phyloP scores from a whole-genome alignment of 2,888 invertebrate species.

The Eupithecia vulgata region DNA sequence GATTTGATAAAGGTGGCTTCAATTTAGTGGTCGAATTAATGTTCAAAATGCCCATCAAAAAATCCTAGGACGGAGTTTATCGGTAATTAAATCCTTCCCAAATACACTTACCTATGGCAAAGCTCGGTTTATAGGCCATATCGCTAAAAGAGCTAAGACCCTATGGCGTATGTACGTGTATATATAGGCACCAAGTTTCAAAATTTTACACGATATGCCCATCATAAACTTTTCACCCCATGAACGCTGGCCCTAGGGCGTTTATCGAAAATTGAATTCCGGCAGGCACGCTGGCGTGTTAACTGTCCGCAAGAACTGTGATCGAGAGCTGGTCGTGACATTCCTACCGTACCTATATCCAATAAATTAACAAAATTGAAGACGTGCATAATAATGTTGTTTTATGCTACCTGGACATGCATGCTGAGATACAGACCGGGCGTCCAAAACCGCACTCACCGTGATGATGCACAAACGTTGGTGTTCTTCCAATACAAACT shows the following conservation, averaged over 20 bases:
- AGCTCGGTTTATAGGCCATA: neutral
- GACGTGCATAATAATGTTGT: too few species aligned
- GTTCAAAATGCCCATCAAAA: too few species aligned
- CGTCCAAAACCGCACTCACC: too few species aligned
- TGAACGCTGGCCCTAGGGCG: conserved; percentile 46
- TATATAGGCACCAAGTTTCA: neutral
- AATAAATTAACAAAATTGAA: neutral
- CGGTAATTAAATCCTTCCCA: neutral
- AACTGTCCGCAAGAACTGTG: conserved; percentile 62
- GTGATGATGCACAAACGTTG: too few species aligned
- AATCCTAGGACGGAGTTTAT: neutral
- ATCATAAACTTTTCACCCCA: conserved; percentile 37
- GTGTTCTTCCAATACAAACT: too few species aligned
- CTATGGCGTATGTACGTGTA: neutral
- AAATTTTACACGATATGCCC: neutral
- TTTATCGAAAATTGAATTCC: conserved; percentile 76
- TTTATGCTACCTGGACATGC: too few species aligned
- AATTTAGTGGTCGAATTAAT: too few species aligned
- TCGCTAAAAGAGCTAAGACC: neutral
- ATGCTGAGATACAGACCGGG: too few species aligned
- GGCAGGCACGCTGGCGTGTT: conserved; percentile 64
- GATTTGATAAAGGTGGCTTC: too few species aligned
- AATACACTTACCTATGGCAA: neutral
- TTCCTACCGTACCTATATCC: neutral
- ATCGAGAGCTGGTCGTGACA: neutral